A percentile compares a stretch with the other conserved stretches of the same genome.
These are phyloP conservation scores for Colletes latitarsis DNA, from an alignment of 1,140 invertebrate genomes.

Conservation along the genomic window DNA sequence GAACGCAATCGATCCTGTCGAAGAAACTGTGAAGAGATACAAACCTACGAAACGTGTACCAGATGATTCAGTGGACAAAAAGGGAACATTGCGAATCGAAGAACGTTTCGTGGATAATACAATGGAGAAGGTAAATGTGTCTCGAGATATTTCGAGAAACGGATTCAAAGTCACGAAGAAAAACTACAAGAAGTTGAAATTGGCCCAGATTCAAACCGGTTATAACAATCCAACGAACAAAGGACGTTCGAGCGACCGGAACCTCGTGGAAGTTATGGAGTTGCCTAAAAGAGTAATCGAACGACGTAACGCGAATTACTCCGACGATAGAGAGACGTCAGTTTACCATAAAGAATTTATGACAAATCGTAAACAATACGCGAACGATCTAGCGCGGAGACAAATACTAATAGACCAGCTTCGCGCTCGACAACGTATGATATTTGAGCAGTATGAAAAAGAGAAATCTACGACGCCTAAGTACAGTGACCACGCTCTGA, in stretches of 20 bases:
- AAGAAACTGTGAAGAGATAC: neutral
- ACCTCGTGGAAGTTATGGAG: neutral
- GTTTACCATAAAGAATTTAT: too few relatives aligned
- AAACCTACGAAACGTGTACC: neutral
- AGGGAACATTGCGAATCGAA: neutral
- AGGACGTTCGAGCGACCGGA: neutral
- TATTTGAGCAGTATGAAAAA: slow-evolving; percentile 53
- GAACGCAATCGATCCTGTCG: neutral
- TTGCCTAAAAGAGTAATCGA: neutral
- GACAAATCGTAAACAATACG: too few relatives aligned
- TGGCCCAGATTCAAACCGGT: neutral
- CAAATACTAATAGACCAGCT: slow-evolving; percentile 66
- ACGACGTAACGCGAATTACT: neutral
- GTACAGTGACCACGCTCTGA: neutral
- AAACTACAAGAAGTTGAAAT: neutral
- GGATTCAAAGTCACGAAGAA: neutral
- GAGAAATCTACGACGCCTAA: neutral
- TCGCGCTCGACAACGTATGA: slow-evolving; percentile 59
- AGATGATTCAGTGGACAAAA: neutral
- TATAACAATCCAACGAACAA: neutral
- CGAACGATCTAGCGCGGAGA: slow-evolving; percentile 58
- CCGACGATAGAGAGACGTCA: neutral
- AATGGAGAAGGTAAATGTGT: neutral
- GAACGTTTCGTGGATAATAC: neutral
- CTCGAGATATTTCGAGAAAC: too few relatives aligned